Evolutionary conservation across 2,113 vertebrate genomes (phyloP).

Genomic region (human): GRCh38 chr13:96816001-96816500

Average conservation of each 20-base stretch:
- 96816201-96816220: not conserved
- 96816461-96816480: not conserved
- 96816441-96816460: not conserved
- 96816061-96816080: not conserved
- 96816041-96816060: not conserved
- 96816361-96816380: not conserved
- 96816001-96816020: not conserved
- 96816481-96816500: not conserved
- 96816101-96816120: not conserved
- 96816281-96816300: not conserved
- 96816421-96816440: not conserved
- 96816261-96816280: not conserved
- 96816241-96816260: not conserved
- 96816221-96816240: not conserved
- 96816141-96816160: not conserved
- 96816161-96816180: not conserved
- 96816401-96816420: not conserved
- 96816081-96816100: fast-evolving
- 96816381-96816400: not conserved
- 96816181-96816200: not conserved
- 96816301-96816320: not conserved
- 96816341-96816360: not conserved
- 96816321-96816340: not conserved
- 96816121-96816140: not conserved
- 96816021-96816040: no score